Evolutionary conservation across 1,140 invertebrate species (phyloP).

Genomic region (Propsilocerus akamusi): DNA sequence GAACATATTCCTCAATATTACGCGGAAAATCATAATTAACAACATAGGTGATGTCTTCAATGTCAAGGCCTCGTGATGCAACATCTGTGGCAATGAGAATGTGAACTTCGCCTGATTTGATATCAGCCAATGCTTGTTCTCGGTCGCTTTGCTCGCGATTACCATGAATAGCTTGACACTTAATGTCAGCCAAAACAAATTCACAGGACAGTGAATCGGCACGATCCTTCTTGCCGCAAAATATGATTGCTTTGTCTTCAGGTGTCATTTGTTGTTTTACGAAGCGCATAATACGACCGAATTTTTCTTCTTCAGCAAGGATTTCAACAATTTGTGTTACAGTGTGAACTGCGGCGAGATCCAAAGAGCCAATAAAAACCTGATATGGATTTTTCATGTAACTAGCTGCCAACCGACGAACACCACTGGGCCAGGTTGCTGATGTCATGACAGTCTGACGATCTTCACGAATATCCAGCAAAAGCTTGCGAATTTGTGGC

Average conservation of each 20-base stretch:
- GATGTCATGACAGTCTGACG: slow-evolving; percentile 72
- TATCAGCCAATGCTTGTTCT: slow-evolving; percentile 66
- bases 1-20: slow-evolving; percentile 84
- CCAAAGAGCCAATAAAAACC: slow-evolving; percentile 72
- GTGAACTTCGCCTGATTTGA: slow-evolving; percentile 49
- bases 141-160: slow-evolving; percentile 71
- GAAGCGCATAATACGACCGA: slow-evolving; percentile 17
- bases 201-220: slow-evolving; percentile 69
- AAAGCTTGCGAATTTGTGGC: slow-evolving; percentile 65
- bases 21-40: slow-evolving; percentile 81
- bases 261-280: slow-evolving; percentile 32
- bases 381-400: slow-evolving; percentile 80
- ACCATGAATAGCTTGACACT: slow-evolving; percentile 70
- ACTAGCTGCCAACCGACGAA: slow-evolving; percentile 57
- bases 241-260: slow-evolving; percentile 70
- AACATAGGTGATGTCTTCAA: slow-evolving; percentile 77
- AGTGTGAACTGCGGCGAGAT: slow-evolving; percentile 65
- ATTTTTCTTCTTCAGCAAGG: slow-evolving; percentile 54
- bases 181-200: slow-evolving; percentile 41
- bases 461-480: slow-evolving; percentile 59
- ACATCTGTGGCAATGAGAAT: slow-evolving; percentile 92
- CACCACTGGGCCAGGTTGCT: slow-evolving; percentile 76
- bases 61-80: slow-evolving; percentile 79
- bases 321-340: slow-evolving; percentile 60
- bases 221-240: slow-evolving; percentile 65